Evolutionary conservation across 2,888 invertebrate genomes (phyloP).

Genomic region (Xiphydria camelus): DNA sequence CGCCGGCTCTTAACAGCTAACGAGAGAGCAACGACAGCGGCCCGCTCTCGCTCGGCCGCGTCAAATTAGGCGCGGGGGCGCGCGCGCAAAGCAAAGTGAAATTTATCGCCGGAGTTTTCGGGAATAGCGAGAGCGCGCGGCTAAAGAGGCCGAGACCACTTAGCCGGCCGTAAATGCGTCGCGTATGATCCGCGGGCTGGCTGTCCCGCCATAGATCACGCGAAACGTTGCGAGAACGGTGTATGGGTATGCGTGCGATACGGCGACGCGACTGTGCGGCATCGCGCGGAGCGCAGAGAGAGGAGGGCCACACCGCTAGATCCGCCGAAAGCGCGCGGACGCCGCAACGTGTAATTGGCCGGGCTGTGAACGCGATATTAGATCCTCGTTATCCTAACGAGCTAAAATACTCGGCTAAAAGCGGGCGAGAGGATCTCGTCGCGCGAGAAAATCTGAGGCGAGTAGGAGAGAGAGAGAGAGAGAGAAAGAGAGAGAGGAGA

Average conservation of each 20-base stretch:
- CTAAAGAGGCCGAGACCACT: slow-evolving; percentile 36
- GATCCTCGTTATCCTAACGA: slow-evolving; percentile 58
- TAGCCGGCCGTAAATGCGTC: slow-evolving; percentile 55
- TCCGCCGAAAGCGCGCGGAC: slow-evolving; percentile 40
- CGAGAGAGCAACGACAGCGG: slow-evolving; percentile 38
- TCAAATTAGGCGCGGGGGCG: slow-evolving; percentile 36
- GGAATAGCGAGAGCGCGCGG: slow-evolving; percentile 32
- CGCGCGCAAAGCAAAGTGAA: slow-evolving; percentile 28
- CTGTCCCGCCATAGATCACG: slow-evolving; percentile 53
- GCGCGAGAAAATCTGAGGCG: slow-evolving; percentile 19
- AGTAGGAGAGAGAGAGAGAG: slow-evolving; percentile 7
- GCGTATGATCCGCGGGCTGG: slow-evolving; percentile 51
- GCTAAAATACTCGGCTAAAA: slow-evolving; percentile 50
- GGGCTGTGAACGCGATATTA: slow-evolving; percentile 54
- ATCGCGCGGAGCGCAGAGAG: neutral
- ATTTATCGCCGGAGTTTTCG: slow-evolving; percentile 45
- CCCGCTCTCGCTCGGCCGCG: slow-evolving; percentile 23
- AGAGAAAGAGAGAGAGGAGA: slow-evolving; percentile 5
- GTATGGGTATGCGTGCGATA: neutral
- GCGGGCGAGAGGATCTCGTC: too few relatives aligned
- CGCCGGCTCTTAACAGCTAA: slow-evolving; percentile 21
- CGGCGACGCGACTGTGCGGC: neutral
- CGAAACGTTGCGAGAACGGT: slow-evolving; percentile 10
- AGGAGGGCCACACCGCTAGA: slow-evolving; percentile 8
- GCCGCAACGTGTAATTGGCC: slow-evolving; percentile 53